Evolutionary conservation across 1,140 invertebrate genomes (phyloP).

Genomic region (Lithobius niger): DNA sequence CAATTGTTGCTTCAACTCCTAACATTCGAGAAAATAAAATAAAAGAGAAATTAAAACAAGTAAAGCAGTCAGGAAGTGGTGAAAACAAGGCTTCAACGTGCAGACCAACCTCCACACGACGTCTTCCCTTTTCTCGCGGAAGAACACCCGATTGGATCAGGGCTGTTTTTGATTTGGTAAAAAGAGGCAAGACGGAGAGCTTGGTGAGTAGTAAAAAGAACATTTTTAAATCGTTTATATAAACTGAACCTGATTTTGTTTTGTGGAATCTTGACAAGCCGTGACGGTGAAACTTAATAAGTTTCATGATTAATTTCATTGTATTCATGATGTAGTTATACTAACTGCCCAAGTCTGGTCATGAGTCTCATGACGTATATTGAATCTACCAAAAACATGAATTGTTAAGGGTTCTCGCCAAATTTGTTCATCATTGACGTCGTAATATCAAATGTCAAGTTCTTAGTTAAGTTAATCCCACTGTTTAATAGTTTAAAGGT

Average conservation of each 20-base stretch:
- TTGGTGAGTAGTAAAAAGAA: constrained; percentile 30
- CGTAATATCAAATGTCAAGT: too few relatives aligned
- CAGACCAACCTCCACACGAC: not conserved
- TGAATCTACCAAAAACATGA: too few relatives aligned
- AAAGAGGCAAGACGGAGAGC: constrained; percentile 26
- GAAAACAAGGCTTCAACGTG: not conserved
- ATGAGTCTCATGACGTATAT: too few relatives aligned
- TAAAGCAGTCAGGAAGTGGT: too few relatives aligned
- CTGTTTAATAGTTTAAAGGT: too few relatives aligned
- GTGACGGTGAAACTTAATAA: not conserved
- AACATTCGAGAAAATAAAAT: too few relatives aligned
- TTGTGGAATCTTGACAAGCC: not conserved
- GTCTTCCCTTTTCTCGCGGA: constrained; percentile 9
- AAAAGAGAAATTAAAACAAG: too few relatives aligned
- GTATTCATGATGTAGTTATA: not conserved
- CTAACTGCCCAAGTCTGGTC: too few relatives aligned
- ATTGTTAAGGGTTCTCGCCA: too few relatives aligned
- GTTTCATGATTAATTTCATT: not conserved
- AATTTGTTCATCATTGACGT: too few relatives aligned
- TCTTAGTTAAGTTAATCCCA: too few relatives aligned
- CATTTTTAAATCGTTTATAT: not conserved
- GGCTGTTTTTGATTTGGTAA: constrained; percentile 30
- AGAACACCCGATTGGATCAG: constrained; percentile 34
- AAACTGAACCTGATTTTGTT: not conserved
- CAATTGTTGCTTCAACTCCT: too few relatives aligned